phyloP scores from a whole-genome alignment of 2,888 invertebrate genomes.

The Lissocephala sabroskyi region DNA sequence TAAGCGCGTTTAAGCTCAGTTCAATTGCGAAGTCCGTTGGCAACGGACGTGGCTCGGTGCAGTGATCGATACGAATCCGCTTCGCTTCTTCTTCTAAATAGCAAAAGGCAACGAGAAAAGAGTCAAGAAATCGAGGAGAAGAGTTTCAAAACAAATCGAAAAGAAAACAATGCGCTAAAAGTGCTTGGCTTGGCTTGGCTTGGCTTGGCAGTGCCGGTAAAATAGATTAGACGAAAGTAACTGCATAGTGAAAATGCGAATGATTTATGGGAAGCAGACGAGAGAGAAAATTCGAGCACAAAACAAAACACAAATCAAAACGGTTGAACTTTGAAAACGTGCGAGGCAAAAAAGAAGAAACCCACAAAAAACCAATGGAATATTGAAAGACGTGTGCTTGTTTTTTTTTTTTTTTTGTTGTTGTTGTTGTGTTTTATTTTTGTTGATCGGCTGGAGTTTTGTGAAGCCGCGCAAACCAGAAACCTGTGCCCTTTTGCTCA shows the following conservation, averaged over 20 bases:
- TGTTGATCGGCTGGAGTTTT: conserved; percentile 15
- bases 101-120: not conserved
- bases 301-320: conserved; percentile 1
- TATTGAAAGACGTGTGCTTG: conserved; percentile 9
- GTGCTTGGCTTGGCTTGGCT: no score
- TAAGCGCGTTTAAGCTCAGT: conserved; percentile 58
- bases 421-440: conserved; percentile 1
- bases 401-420: conserved; percentile 17
- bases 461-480: no score
- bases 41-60: conserved; percentile 45
- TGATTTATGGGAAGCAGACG: not conserved
- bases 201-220: no score
- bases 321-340: no score
- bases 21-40: conserved; percentile 58
- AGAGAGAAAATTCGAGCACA: conserved; percentile 4
- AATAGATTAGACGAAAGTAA: no score
- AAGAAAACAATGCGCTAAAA: conserved; percentile 7
- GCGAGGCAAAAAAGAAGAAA: no score
- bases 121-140: no score
- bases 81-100: no score
- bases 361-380: no score
- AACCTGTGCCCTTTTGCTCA: no score
- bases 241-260: no score
- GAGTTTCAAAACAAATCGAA: not conserved
- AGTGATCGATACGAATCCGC: conserved; percentile 2